These are phyloP conservation scores for Catharus bicknelli DNA, from an alignment of 2,113 vertebrate species.

Conservation along the genomic window DNA sequence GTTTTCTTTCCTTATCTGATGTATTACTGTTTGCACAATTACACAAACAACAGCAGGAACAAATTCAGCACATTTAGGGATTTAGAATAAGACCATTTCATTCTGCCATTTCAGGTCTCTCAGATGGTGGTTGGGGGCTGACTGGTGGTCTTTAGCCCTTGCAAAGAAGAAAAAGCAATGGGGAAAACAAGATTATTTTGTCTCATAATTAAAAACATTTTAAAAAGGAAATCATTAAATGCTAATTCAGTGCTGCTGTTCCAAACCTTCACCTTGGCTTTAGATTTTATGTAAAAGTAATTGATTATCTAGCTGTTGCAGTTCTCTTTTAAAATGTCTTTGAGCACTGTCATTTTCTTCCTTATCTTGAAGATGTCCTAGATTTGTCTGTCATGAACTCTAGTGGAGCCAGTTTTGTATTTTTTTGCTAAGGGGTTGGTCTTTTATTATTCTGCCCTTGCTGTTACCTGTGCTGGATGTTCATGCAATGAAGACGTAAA, in stretches of 20 bases:
- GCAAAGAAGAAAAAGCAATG: not conserved
- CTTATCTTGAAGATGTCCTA: slow-evolving; percentile 23
- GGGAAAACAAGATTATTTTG: not conserved
- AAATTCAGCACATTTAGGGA: not conserved
- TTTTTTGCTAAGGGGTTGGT: not conserved
- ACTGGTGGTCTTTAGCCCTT: not conserved
- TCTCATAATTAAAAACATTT: not conserved
- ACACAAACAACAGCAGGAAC: not conserved
- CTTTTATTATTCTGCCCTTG: slow-evolving; percentile 12
- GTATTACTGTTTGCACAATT: not conserved
- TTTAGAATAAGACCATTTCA: not conserved
- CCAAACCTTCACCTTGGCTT: not conserved
- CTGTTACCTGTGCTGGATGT: not conserved
- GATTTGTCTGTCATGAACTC: slow-evolving; percentile 1
- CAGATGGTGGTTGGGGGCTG: rapidly evolving
- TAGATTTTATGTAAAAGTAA: not conserved
- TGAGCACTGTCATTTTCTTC: not conserved
- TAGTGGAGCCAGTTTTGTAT: not conserved
- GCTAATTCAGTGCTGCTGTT: not conserved
- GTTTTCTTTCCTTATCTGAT: not conserved
- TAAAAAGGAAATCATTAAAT: not conserved
- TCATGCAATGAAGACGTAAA: not conserved
- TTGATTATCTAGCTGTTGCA: not conserved
- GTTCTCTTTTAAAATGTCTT: not conserved
- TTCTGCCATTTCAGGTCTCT: not conserved